phyloP scores from a whole-genome alignment of 2,888 invertebrate genomes.

The Brenthis hecate region DNA sequence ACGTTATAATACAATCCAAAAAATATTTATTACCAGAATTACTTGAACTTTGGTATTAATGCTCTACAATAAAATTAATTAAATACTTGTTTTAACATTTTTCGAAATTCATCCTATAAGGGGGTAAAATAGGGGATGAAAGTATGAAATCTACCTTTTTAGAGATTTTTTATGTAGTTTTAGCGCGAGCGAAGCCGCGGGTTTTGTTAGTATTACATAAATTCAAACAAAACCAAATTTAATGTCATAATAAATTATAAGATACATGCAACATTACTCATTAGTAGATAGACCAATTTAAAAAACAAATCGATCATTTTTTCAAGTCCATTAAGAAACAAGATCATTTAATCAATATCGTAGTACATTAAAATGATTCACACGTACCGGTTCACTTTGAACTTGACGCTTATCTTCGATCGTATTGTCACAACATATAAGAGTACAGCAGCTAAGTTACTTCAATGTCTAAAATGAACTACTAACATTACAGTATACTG shows the following conservation, averaged over 20 bases:
- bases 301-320: slow-evolving; percentile 34
- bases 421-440: slow-evolving; percentile 14
- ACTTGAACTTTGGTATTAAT: too few species aligned
- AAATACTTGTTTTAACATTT: too few species aligned
- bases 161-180: too few species aligned
- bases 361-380: slow-evolving; percentile 43
- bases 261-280: slow-evolving; percentile 12
- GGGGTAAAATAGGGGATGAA: too few species aligned
- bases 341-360: slow-evolving; percentile 37
- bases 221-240: slow-evolving; percentile 10
- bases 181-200: too few species aligned
- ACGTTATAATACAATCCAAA: too few species aligned
- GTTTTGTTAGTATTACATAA: not conserved
- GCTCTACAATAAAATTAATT: too few species aligned
- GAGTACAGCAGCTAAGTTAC: slow-evolving; percentile 1
- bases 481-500: not conserved
- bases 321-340: slow-evolving; percentile 36
- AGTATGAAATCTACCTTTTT: too few species aligned
- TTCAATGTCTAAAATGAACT: not conserved
- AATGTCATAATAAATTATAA: slow-evolving; percentile 14
- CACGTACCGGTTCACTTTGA: slow-evolving; percentile 44
- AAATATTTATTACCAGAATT: too few species aligned
- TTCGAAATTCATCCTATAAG: too few species aligned
- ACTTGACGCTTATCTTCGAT: slow-evolving; percentile 35
- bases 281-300: slow-evolving; percentile 22